Base-by-base conservation (phyloP, 1,140 invertebrate genomes). In the Nautilus pompilius region DNA sequence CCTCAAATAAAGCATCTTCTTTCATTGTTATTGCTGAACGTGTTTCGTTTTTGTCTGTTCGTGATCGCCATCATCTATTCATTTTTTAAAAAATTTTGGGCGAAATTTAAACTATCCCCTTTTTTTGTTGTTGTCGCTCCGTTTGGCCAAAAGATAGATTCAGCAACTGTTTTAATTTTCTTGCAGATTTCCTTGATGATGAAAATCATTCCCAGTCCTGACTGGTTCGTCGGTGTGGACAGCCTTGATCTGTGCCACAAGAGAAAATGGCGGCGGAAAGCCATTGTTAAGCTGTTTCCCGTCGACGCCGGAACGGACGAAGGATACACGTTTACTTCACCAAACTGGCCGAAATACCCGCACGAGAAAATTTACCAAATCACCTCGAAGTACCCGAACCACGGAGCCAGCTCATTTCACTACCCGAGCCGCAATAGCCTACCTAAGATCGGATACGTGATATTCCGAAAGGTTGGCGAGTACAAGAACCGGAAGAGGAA, bases 201-300 rank as follows among this genome's bases (percentile, higher is more conserved):
- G 36, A 75, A 72, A 59, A 67, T 79, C 8, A 61, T 74, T 17
- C 77, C 77, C 17, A 79, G 77, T 57, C 77, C 77, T 1, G 77
- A 79, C 49, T 79, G 77, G 77, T 77, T 77, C 56, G 70, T 77
- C 24, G 77, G 77, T 0, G 53, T 79, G 2, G 63, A 66, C 45
- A 64, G 63, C 33, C 61, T 73, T 45, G 68, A 76, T 20, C 71
- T 79, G 0, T 75, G 73, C 60, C 58, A 65, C 17, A 63, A 66
- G 3, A 71, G 70, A 5, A 58, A 72, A 33, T 79, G 77, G 77
- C 65, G 63, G 30, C 63, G 58, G 20, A 53, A 68, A 13, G 61
- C 69, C 0, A 62, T 62, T 28, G 20, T 72, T 5, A 65, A 76
- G 30, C 60, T 79, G 3, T 60, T 41, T 20, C 77, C 75, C 2